A percentile compares a stretch with the other conserved stretches of the same genome.
phyloP scores from a whole-genome alignment of 2,888 invertebrate genomes.

The Dichetophora obliterata region DNA sequence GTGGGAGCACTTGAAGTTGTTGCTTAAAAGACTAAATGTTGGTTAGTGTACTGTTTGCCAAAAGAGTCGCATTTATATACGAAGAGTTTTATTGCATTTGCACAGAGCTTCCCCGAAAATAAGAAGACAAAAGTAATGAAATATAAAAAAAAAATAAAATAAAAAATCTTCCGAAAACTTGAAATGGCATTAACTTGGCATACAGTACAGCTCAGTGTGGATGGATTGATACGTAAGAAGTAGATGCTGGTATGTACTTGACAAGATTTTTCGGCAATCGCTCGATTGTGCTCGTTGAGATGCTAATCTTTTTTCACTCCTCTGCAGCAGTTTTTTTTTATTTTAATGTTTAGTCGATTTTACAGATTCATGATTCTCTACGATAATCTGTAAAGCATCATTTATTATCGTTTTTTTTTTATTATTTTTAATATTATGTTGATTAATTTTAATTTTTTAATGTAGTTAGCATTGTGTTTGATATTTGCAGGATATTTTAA shows the following conservation, averaged over 20 bases:
- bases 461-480: too few species aligned
- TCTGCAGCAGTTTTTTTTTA: not conserved
- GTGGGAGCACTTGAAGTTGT: not conserved
- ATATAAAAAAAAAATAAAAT: not conserved
- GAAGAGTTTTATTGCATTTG: constrained; percentile 49
- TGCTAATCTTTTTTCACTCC: too few species aligned
- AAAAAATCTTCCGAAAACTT: constrained; percentile 21
- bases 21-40: constrained; percentile 14
- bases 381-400: too few species aligned
- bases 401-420: too few species aligned
- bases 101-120: not conserved
- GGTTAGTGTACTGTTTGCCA: constrained; percentile 7
- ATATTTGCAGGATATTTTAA: too few species aligned
- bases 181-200: constrained; percentile 14
- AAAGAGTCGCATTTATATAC: constrained; percentile 50
- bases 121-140: constrained; percentile 4
- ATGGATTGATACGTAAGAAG: not conserved
- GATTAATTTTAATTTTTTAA: too few species aligned
- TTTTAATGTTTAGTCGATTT: not conserved
- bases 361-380: not conserved
- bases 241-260: too few species aligned
- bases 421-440: too few species aligned
- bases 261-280: too few species aligned
- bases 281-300: too few species aligned
- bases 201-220: constrained; percentile 4